These are phyloP conservation scores for Geococcyx californianus DNA, from an alignment of 2,113 vertebrate genomes.

Conservation along the genomic window DNA sequence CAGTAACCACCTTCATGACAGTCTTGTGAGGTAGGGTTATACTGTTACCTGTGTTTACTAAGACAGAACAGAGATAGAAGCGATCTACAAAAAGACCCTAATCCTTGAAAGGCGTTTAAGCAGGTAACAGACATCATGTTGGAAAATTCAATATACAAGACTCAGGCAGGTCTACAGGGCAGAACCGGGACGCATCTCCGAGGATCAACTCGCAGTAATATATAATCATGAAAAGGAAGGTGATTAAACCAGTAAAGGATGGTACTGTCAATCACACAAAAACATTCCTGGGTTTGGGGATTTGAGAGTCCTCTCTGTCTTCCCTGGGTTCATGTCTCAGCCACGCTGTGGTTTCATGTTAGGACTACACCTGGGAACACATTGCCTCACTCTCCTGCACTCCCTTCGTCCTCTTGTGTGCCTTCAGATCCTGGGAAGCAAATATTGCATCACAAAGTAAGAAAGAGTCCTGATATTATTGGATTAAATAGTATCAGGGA, in stretches of 20 bases:
- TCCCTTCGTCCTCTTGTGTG: background rate
- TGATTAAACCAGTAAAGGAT: background rate
- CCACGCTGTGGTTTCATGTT: background rate
- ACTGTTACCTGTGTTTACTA: background rate
- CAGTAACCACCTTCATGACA: background rate
- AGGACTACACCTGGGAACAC: background rate
- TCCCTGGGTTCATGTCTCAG: accelerated
- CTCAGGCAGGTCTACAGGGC: background rate
- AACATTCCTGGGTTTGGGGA: background rate
- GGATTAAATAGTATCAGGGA: background rate
- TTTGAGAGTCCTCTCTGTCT: background rate
- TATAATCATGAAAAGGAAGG: background rate
- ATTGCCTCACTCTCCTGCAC: background rate
- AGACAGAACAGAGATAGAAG: background rate
- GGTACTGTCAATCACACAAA: background rate
- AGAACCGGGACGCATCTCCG: background rate
- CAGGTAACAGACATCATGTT: background rate
- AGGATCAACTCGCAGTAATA: background rate
- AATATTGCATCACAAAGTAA: accelerated
- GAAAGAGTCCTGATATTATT: background rate
- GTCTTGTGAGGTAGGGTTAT: background rate
- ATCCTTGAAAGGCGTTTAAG: background rate
- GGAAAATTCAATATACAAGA: background rate
- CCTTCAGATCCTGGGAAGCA: background rate
- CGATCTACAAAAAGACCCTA: background rate